Evolutionary conservation across 2,113 vertebrate species (phyloP).

Genomic region (Ibidorhyncha struthersii): DNA sequence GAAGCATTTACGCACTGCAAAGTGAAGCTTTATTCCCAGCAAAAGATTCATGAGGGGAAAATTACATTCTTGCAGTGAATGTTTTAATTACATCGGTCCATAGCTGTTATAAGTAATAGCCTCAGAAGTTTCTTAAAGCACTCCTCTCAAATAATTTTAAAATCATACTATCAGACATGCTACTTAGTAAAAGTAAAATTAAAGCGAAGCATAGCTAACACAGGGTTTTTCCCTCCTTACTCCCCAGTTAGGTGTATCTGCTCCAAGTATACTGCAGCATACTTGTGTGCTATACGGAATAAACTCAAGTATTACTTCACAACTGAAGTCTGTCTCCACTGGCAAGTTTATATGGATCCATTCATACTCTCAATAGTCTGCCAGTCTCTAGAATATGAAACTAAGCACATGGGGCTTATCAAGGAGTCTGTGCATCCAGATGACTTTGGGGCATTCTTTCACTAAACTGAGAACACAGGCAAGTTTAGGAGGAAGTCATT

Average conservation of each 20-base stretch:
- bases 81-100: neutral
- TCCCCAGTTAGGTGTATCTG: rapidly evolving
- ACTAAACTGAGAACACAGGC: neutral
- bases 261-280: neutral
- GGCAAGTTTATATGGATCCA: neutral
- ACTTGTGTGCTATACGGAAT: neutral
- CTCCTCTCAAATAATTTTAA: neutral
- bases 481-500: neutral
- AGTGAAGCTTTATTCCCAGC: neutral
- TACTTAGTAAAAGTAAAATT: neutral
- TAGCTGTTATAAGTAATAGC: neutral
- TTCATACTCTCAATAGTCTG: neutral
- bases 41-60: neutral
- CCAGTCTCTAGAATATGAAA: neutral
- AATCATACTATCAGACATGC: neutral
- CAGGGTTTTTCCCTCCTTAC: neutral
- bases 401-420: neutral
- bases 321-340: neutral
- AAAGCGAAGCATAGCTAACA: neutral
- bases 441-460: neutral
- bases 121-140: neutral
- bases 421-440: neutral
- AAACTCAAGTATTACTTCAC: neutral
- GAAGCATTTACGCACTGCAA: neutral
- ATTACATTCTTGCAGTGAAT: neutral